Evolutionary conservation across 2,797 vertebrate species (phyloP).

Genomic region (Halcyon badia): DNA sequence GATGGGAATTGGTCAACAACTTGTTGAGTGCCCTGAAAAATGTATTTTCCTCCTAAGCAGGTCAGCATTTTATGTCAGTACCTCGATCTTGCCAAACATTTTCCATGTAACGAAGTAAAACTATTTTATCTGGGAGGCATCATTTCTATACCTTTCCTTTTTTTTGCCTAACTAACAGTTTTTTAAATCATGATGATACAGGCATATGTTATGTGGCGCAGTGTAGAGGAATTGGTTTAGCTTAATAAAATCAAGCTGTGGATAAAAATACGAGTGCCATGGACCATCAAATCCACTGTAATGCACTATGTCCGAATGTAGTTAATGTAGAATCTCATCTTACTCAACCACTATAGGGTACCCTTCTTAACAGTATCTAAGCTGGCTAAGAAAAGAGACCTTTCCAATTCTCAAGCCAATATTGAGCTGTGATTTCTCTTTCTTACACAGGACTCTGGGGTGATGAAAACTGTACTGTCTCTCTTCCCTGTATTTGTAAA

Average conservation of each 20-base stretch:
- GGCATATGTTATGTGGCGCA: background rate
- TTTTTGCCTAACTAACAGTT: background rate
- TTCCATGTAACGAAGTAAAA: slow-evolving; percentile 13
- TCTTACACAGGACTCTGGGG: slow-evolving; percentile 88
- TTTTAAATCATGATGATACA: background rate
- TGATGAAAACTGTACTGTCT: slow-evolving; percentile 80
- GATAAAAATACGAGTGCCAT: background rate
- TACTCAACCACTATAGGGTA: background rate
- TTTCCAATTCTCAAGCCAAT: background rate
- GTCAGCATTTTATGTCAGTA: background rate
- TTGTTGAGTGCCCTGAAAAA: background rate
- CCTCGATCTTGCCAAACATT: background rate
- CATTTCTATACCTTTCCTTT: background rate
- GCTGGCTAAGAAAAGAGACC: background rate
- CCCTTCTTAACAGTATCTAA: background rate
- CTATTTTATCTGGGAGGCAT: slow-evolving; percentile 2
- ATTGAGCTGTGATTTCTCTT: background rate
- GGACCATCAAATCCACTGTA: background rate
- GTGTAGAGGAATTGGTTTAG: background rate
- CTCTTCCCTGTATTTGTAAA: slow-evolving; percentile 90
- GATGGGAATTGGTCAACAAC: background rate
- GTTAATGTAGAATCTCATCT: background rate
- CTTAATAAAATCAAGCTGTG: background rate
- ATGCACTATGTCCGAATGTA: background rate
- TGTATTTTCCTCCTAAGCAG: background rate